Percentiles rank a stretch among this genome's conserved stretches.
Conservation (phyloP, 1,140 invertebrate genomes). For the Lucilia cuprina region DNA sequence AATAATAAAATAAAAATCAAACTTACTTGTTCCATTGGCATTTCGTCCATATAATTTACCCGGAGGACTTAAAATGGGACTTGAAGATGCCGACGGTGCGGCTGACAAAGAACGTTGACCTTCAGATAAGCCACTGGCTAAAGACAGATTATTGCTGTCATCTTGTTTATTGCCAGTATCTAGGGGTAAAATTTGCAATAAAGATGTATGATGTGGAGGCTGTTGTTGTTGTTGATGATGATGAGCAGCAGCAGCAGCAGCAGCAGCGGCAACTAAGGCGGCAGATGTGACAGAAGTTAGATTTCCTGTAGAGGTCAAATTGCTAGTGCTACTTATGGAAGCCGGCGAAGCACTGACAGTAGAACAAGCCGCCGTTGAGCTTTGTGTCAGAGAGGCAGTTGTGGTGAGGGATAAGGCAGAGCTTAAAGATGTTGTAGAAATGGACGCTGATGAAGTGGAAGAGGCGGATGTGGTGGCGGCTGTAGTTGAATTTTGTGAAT, state of each 20-base stretch:
- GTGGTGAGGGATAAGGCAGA: constrained; percentile 38
- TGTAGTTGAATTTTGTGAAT: constrained; percentile 19
- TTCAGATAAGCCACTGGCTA: constrained; percentile 54
- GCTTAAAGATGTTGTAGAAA: constrained; percentile 35
- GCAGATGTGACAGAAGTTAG: background rate
- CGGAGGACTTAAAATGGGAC: constrained; percentile 59
- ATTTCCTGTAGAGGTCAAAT: constrained; percentile 26
- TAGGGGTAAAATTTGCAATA: constrained; percentile 26
- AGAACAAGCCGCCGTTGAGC: constrained; percentile 39
- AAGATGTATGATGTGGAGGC: constrained; percentile 18
- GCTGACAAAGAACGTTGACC: constrained; percentile 56
- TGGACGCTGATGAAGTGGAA: background rate
- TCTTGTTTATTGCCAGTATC: constrained; percentile 44
- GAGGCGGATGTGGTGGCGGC: constrained; percentile 16
- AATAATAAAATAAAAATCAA: background rate
- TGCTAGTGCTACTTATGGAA: background rate
- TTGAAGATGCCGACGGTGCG: constrained; percentile 58
- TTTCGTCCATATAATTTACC: constrained; percentile 63
- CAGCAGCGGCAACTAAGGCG: background rate
- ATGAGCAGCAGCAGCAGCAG: background rate
- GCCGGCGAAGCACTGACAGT: constrained; percentile 36
- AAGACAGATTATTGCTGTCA: constrained; percentile 54
- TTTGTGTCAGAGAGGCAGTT: constrained; percentile 41
- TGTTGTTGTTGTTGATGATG: constrained; percentile 12
- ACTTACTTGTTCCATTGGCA: constrained; percentile 64